These are phyloP conservation scores for Drosophila persimilis DNA, from an alignment of 1,140 invertebrate species.

Conservation along the genomic window DNA sequence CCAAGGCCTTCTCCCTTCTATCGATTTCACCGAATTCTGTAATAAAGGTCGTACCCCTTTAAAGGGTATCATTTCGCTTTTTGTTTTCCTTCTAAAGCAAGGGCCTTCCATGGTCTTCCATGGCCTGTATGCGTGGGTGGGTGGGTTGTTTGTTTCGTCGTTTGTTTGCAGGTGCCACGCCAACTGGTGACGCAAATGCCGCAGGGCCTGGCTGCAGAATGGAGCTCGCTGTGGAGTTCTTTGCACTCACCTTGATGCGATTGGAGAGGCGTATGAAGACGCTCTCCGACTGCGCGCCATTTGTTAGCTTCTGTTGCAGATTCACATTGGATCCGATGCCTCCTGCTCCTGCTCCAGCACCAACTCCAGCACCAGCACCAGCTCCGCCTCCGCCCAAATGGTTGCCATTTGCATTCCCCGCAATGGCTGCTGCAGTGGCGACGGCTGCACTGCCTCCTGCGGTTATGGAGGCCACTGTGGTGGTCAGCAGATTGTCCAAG, in stretches of 20 bases:
- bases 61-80: conserved; percentile 24
- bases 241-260: conserved; percentile 91
- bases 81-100: neutral
- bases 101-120: conserved; percentile 1
- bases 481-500: conserved; percentile 82
- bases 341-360: conserved; percentile 12
- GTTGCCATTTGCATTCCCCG: conserved; percentile 49
- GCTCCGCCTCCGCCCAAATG: conserved; percentile 12
- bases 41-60: conserved; percentile 1
- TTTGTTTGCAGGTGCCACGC: conserved; percentile 3
- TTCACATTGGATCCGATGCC: conserved; percentile 39
- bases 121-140: conserved; percentile 31
- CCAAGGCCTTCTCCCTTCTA: too few relatives aligned
- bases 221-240: neutral
- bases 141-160: conserved; percentile 28
- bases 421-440: conserved; percentile 64
- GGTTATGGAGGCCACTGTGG: conserved; percentile 62
- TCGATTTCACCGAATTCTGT: neutral
- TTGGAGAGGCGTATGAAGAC: conserved; percentile 97
- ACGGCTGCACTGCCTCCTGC: conserved; percentile 70
- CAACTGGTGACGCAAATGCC: conserved; percentile 39
- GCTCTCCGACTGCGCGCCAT: conserved; percentile 92
- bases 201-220: neutral
- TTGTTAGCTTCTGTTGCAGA: conserved; percentile 68
- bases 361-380: conserved; percentile 6